Evolutionary conservation across 2,888 invertebrate genomes (phyloP).

Genomic region (Leptopterna dolabrata): DNA sequence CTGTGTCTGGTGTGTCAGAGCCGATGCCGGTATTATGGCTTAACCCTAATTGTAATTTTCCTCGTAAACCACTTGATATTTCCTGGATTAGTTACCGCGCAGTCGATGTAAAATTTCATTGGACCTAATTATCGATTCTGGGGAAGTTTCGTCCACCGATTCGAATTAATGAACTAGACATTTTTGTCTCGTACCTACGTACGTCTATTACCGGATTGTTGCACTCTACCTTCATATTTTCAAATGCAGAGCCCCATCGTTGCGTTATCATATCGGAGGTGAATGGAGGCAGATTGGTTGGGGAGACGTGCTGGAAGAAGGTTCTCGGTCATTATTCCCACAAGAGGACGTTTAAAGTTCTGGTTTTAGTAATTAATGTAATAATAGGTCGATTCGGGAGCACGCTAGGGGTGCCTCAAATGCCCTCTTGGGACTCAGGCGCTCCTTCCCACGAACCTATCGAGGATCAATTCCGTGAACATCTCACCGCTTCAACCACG

Average conservation of each 20-base stretch:
- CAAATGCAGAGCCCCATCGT: no score
- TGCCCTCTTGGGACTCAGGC: background rate
- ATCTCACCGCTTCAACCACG: background rate
- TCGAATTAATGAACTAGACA: no score
- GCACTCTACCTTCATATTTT: no score
- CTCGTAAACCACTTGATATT: no score
- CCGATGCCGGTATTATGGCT: background rate
- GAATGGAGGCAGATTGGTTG: background rate
- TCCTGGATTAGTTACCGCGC: no score
- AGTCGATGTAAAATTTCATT: no score
- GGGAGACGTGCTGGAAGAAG: background rate
- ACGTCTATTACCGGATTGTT: no score
- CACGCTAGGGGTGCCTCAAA: conserved; percentile 16
- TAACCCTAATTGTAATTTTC: background rate
- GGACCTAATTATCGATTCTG: no score
- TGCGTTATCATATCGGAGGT: background rate
- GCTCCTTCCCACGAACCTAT: conserved; percentile 3
- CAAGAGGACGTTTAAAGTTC: conserved; percentile 31
- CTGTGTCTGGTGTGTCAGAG: background rate
- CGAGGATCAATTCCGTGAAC: background rate
- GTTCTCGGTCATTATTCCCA: conserved; percentile 6
- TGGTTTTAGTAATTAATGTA: conserved; percentile 38
- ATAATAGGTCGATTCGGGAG: conserved; percentile 44
- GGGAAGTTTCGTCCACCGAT: no score
- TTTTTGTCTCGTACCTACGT: no score